Evolutionary conservation across 2,888 invertebrate genomes (phyloP), one percentile per base, ranked within the genome.

Genomic region (Pheosia tremula): DNA sequence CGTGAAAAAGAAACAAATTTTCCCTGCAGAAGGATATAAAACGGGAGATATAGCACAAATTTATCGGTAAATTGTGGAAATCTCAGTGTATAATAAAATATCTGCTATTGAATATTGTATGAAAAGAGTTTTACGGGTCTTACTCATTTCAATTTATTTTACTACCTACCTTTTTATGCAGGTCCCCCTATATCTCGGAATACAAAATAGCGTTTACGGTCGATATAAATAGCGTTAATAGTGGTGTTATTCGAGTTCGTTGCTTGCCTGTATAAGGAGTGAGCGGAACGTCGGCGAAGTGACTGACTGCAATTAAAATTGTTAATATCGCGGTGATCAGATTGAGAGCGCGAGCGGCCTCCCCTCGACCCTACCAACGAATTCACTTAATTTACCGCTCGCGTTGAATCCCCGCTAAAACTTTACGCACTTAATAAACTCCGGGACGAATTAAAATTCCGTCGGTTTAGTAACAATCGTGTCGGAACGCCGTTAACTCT

Each of bases 341-440:
- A 86, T 87, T 85, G 83, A 78, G 81, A 82, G 78, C 71, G 67
- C 77, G 71, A 75, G 67, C 73, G 70, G 69, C 73, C 74, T 74
- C 76, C 81, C 80, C 78, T 76, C 77, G 59, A 82, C 81, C 81
- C 82, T 82, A 81, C 80, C 80, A 88, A 83, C 79, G 85, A 90
- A 90, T 90, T 90, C 86, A 88, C 88, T 91, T 90, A 91, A 90
- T 91, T 89, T 86, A 84, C 85, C 85, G 84, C 83, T 83, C 83
- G 81, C 82, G 83, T 80, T 81, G 82, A 80, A 79, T 79, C 84
- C 80, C 81, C 82, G 85, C 86, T 87, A 83, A 90, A 93, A 93
- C 89, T 92, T 92, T 90, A 91, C 91, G 90, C 91, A 91, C 91
- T 91, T 93, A 91, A 93, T 91, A 90, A 92, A 93, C 90, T 89